These are phyloP conservation scores for Corythornis leucogaster DNA, from an alignment of 2,797 vertebrate species.

Conservation along the genomic window DNA sequence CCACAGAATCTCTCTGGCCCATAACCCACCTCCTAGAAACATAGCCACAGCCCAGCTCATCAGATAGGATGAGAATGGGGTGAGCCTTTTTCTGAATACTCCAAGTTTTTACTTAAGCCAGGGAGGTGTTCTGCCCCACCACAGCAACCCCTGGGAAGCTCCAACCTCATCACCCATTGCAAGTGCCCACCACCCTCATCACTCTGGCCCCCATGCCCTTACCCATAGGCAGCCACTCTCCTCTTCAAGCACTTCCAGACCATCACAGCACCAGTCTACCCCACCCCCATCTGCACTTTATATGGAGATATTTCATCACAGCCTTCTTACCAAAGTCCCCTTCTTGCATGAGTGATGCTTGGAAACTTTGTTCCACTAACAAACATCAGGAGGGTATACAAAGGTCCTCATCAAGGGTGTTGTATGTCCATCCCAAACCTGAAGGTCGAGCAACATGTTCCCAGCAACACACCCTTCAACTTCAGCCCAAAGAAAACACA, in stretches of 20 bases:
- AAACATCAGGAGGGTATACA: slow-evolving; percentile 31
- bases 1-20: neutral
- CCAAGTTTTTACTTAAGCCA: neutral
- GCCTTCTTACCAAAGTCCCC: slow-evolving; percentile 53
- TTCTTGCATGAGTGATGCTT: slow-evolving; percentile 24
- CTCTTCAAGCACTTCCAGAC: neutral
- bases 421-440: neutral
- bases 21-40: neutral
- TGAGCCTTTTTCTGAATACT: neutral
- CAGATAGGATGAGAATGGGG: neutral
- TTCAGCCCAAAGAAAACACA: neutral
- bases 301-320: slow-evolving; percentile 33
- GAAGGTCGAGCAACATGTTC: neutral
- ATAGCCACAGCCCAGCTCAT: neutral
- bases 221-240: neutral
- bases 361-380: slow-evolving; percentile 37
- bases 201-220: neutral
- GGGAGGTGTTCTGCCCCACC: neutral
- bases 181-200: neutral
- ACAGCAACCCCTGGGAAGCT: neutral
- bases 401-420: neutral
- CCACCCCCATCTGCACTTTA: neutral
- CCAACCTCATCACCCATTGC: neutral
- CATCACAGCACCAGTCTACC: neutral
- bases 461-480: neutral